A percentile compares a stretch with the other conserved stretches of the same genome.
These are phyloP conservation scores for Trissolcus japonicus DNA, from an alignment of 2,888 invertebrate genomes.

Conservation along the genomic window DNA sequence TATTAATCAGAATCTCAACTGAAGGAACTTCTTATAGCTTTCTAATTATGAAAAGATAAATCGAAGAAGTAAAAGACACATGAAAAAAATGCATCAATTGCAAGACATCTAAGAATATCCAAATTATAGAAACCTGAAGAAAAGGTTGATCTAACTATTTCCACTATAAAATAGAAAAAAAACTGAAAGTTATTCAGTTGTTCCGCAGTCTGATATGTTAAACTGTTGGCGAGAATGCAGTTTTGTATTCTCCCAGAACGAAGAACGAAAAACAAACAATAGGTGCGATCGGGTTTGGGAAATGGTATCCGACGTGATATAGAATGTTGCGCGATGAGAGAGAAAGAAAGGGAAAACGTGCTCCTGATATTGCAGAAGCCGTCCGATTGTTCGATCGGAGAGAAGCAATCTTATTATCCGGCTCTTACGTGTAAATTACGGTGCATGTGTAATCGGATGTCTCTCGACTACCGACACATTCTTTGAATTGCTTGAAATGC, in stretches of 20 bases:
- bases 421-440: slow-evolving; percentile 50
- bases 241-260: slow-evolving; percentile 50
- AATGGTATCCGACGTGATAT: slow-evolving; percentile 1
- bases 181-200: slow-evolving; percentile 19
- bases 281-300: slow-evolving; percentile 26
- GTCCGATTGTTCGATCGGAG: slow-evolving; percentile 47
- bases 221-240: slow-evolving; percentile 68
- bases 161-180: no score
- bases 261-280: slow-evolving; percentile 15
- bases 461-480: slow-evolving; percentile 34
- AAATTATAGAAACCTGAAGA: no score
- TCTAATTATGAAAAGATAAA: no score
- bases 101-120: no score
- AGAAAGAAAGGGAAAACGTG: slow-evolving; percentile 27
- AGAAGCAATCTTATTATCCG: slow-evolving; percentile 51
- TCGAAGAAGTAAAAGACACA: no score
- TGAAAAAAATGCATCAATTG: no score
- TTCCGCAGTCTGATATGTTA: slow-evolving; percentile 67
- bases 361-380: slow-evolving; percentile 30
- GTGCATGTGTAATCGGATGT: slow-evolving; percentile 50
- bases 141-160: no score
- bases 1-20: no score
- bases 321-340: slow-evolving; percentile 1
- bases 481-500: slow-evolving; percentile 47
- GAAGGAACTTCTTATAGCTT: no score